A percentile compares a stretch with the other conserved stretches of the same genome.
phyloP scores from a whole-genome alignment of 2,888 invertebrate genomes.

The Neocrepidodera transversa region DNA sequence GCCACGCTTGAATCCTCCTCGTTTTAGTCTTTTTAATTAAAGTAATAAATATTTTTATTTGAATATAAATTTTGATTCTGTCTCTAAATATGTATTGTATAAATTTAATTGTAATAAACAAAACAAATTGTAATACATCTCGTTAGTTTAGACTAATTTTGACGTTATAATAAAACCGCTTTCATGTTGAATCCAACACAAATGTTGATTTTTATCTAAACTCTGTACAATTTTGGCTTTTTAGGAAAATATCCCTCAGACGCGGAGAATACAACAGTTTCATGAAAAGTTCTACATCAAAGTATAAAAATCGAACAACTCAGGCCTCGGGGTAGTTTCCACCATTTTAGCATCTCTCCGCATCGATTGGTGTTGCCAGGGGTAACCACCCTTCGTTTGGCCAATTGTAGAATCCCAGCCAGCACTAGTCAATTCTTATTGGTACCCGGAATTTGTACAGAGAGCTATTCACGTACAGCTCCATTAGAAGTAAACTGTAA shows the following conservation, averaged over 20 bases:
- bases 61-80: too few relatives aligned
- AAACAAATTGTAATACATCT: too few relatives aligned
- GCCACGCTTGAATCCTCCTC: too few relatives aligned
- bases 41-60: too few relatives aligned
- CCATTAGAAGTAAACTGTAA: constrained; percentile 54
- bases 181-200: background rate
- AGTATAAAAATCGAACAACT: constrained; percentile 61
- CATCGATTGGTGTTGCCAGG: constrained; percentile 61
- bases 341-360: constrained; percentile 56
- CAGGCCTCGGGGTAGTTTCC: constrained; percentile 55
- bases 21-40: too few relatives aligned
- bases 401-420: constrained; percentile 54
- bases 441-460: constrained; percentile 48
- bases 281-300: constrained; percentile 56
- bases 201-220: constrained; percentile 34
- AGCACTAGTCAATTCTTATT: constrained; percentile 54
- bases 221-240: constrained; percentile 23
- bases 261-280: constrained; percentile 51
- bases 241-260: constrained; percentile 31
- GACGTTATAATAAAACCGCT: too few relatives aligned
- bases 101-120: too few relatives aligned
- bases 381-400: constrained; percentile 51
- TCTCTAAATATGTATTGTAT: too few relatives aligned
- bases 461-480: constrained; percentile 43
- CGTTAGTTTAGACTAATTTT: too few relatives aligned